phyloP scores from a whole-genome alignment of 2,888 invertebrate genomes.

The Lasioglossum figueresi region DNA sequence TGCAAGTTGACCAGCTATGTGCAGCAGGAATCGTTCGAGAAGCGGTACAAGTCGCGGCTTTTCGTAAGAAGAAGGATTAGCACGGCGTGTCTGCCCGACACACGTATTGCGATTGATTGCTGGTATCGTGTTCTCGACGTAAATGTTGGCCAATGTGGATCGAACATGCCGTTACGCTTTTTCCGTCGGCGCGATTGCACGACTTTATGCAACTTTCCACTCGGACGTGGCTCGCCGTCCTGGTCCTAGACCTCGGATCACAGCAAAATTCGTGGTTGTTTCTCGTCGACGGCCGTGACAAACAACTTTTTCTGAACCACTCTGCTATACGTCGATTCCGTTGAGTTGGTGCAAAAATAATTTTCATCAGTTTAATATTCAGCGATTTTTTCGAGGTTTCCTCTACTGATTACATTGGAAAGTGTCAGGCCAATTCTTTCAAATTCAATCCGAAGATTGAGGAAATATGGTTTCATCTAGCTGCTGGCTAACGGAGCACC shows the following conservation, averaged over 20 bases:
- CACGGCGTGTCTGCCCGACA: constrained; percentile 6
- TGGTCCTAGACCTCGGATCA: constrained; percentile 8
- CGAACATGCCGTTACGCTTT: constrained; percentile 45
- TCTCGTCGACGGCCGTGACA: constrained; percentile 49
- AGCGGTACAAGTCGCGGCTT: constrained; percentile 15
- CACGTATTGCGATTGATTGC: constrained; percentile 21
- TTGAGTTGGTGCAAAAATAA: background rate
- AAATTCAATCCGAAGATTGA: background rate
- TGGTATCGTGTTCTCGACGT: constrained; percentile 40
- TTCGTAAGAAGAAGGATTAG: constrained; percentile 29
- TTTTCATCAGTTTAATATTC: background rate
- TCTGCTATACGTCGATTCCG: background rate
- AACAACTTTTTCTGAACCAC: constrained; percentile 19
- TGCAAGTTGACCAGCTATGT: background rate
- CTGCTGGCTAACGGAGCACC: background rate
- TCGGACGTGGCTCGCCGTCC: constrained; percentile 38
- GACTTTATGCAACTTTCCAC: constrained; percentile 55
- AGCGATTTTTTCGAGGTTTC: background rate
- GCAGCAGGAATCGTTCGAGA: background rate
- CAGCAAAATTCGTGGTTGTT: constrained; percentile 44
- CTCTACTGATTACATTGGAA: background rate
- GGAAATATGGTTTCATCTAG: background rate
- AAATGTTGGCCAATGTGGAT: constrained; percentile 44
- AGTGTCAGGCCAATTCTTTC: background rate
- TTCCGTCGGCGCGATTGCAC: constrained; percentile 50